Evolutionary conservation across 2,888 invertebrate species (phyloP).

Genomic region (Caenorhabditis wallacei): DNA sequence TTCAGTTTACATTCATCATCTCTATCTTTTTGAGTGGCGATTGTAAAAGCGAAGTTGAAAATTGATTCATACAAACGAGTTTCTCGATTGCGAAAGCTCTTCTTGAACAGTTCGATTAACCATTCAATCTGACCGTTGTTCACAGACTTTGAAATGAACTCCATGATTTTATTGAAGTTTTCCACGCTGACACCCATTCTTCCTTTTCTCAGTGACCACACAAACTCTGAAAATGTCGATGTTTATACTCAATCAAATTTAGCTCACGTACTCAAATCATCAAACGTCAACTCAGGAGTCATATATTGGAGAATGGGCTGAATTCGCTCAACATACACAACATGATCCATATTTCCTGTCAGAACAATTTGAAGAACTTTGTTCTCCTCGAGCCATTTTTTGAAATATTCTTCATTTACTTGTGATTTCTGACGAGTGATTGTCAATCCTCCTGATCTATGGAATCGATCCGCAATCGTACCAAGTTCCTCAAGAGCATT

Average conservation of each 20-base stretch:
- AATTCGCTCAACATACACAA: slow-evolving; percentile 85
- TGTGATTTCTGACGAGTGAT: slow-evolving; percentile 35
- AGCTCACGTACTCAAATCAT: slow-evolving; percentile 84
- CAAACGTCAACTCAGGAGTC: slow-evolving; percentile 84
- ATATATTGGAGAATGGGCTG: slow-evolving; percentile 85
- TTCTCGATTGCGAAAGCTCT: slow-evolving; percentile 60
- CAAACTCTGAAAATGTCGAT: slow-evolving; percentile 51
- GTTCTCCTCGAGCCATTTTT: slow-evolving; percentile 63
- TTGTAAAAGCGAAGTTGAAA: slow-evolving; percentile 48
- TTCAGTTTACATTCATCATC: slow-evolving; percentile 57
- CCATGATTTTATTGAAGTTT: slow-evolving; percentile 85
- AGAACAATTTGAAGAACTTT: slow-evolving; percentile 66
- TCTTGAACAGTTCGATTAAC: slow-evolving; percentile 63
- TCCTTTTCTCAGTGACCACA: slow-evolving; percentile 85
- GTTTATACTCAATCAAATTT: background rate
- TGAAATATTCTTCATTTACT: slow-evolving; percentile 62
- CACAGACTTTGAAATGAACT: slow-evolving; percentile 80
- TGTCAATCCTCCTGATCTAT: slow-evolving; percentile 44
- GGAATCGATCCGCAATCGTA: slow-evolving; percentile 50
- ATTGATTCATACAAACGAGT: slow-evolving; percentile 59
- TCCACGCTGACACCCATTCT: slow-evolving; percentile 85
- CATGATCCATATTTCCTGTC: slow-evolving; percentile 85
- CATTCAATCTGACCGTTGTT: slow-evolving; percentile 61
- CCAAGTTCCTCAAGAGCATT: slow-evolving; percentile 62
- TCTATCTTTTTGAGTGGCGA: slow-evolving; percentile 48